Base-by-base conservation (phyloP, 1,140 invertebrate species). In the Aphaenogaster floridana region DNA sequence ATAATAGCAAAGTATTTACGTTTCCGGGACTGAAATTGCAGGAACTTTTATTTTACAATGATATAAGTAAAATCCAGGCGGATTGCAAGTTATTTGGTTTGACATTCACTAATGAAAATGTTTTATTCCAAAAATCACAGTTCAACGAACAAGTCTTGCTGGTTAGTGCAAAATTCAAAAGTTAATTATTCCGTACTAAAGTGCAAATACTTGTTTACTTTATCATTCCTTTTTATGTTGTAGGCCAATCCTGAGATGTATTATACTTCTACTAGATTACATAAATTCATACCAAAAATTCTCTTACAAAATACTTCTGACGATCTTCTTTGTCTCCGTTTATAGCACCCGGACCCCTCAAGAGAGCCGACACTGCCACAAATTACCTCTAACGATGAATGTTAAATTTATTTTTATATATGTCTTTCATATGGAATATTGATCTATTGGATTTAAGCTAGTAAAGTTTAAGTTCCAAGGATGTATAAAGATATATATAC, bases 1-100 rank as follows among this genome's bases (percentile, higher is more conserved):
- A 96, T 89, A 96, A 93, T 91, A 96, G 95, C 79, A 96, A 96
- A 93, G 94, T 95, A 59, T 90, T 96, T 13, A 92, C 90, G 1
- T 96, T 96, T 80, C 96, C 96, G 6, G 86, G 85, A 85, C 0
- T 77, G 2, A 92, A 94, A 86, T 74, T 95, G 17, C 90, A 93
- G 87, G 77, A 93, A 87, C 72, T 95, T 50, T 85, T 95, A 66
- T 72, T 94, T 1, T 95, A 94, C 21, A 92, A 91, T 84, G 92
- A 90, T 59, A 89, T 91, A 34, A 79, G 83, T 11, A 92, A 86
- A 69, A 9, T 95, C 6, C 57, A 86, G 15, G 48, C 78, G 17
- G 94, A 95, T 63, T 95, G 94, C 64, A 72, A 89, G 8, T 63
- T 93, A 13, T 94, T 94, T 64, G 89, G 89, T 39, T 71, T 94